Conservation (phyloP, 2,113 vertebrate species). For the Hiodon tergisus region DNA sequence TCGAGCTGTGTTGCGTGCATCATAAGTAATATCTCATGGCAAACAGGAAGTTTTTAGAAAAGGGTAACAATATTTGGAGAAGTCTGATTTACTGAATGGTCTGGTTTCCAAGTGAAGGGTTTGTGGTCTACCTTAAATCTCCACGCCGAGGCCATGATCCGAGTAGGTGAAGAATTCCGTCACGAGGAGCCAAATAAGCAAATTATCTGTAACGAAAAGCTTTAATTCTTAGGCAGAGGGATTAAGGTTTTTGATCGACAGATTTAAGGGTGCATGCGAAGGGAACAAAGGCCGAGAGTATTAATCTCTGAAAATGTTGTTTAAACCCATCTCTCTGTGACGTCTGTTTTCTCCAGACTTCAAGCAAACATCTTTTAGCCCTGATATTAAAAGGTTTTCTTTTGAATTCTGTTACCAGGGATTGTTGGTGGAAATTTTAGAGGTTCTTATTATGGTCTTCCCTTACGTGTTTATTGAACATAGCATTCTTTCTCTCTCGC, state of each 20-base stretch:
- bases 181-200: conserved; percentile 64
- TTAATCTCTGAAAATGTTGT: conserved; percentile 65
- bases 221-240: conserved; percentile 64
- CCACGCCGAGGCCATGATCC: conserved; percentile 51
- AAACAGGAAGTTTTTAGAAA: background rate
- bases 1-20: too few species aligned
- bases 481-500: background rate
- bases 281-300: conserved; percentile 63
- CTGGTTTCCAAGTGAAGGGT: background rate
- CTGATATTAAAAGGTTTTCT: conserved; percentile 61
- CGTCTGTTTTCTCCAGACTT: conserved; percentile 59
- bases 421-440: conserved; percentile 53
- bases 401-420: conserved; percentile 47
- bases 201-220: conserved; percentile 69
- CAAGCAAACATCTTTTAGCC: conserved; percentile 55
- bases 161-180: conserved; percentile 58
- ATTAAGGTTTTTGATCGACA: conserved; percentile 69
- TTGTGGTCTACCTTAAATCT: conserved; percentile 24
- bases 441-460: background rate
- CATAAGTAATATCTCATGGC: background rate
- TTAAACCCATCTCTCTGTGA: conserved; percentile 58
- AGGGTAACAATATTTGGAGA: background rate
- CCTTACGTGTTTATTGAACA: conserved; percentile 42
- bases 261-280: conserved; percentile 60
- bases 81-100: background rate